Evolutionary conservation across 2,113 vertebrate genomes (phyloP), one percentile per base, ranked within the genome.

Genomic region (Maccullochella peelii): DNA sequence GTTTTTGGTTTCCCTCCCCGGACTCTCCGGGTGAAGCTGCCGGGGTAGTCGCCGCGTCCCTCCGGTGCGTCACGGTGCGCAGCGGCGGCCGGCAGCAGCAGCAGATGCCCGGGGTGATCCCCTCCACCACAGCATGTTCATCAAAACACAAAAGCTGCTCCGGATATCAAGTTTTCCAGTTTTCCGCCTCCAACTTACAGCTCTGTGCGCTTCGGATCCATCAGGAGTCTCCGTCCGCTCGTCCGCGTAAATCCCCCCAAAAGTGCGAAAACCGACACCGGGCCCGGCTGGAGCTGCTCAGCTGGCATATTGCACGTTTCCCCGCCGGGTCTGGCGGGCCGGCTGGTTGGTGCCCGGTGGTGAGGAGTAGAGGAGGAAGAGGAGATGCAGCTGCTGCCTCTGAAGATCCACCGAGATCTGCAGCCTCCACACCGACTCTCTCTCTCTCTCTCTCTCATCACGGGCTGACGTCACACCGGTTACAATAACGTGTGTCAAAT

Each of bases 381-480:
- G 49, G 30, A 77, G 66, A 36, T 18, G 73, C 44, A 25, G 86
- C 49, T 50, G 69, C 69, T 71, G 70, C 76, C 73, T 84, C 77
- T 79, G 82, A 80, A 23, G 80, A 59, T 78, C 73, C 36, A 6
- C 66, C n/a, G 52, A 10, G 80, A 73, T 66, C 66, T 70, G 69
- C 76, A 78, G 47, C 12, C 5, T 57, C 40, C 27, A 18, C 63
- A 69, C 68, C n/a, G 62, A 71, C 68, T 65, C 27, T 50, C 21
- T 40, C 78, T 23, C 73, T 44, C 15, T 44, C 50, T 57, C 69
- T n/a, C 25, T 58, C 11, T 18, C 10, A 40, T 79, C 66, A 72
- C 62, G 36, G 40, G 6, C 5, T 92, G 87, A 92, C 87, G 87
- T 91, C 86, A 90, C 78, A 58, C 20, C 71, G 58, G 49, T 69